Conservation (phyloP, 2,113 vertebrate species). For the Empidonax alnorum region DNA sequence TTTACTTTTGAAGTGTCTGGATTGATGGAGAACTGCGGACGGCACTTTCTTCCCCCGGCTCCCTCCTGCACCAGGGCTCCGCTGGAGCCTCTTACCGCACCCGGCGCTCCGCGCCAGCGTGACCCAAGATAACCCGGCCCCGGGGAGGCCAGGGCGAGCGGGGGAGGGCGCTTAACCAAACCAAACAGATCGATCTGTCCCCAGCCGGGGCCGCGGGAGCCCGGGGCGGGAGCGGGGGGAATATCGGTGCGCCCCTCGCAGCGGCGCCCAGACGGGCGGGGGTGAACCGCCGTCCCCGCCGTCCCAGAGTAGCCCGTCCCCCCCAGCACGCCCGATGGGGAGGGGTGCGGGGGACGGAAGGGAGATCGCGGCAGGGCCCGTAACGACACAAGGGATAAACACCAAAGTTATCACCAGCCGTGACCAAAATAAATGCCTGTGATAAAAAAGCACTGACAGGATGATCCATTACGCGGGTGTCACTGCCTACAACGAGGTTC, state of each 20-base stretch:
- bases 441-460: conserved; percentile 68
- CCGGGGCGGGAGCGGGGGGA: background rate
- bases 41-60: background rate
- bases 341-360: background rate
- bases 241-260: background rate
- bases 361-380: conserved; percentile 6
- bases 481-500: conserved; percentile 67
- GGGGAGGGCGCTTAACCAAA: background rate
- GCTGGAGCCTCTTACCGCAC: conserved; percentile 17
- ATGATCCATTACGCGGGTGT: conserved; percentile 71
- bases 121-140: conserved; percentile 58
- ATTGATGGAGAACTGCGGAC: conserved; percentile 15
- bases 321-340: background rate
- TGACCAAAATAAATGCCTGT: conserved; percentile 71
- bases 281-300: background rate
- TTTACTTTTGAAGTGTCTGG: conserved; percentile 58
- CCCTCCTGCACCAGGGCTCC: background rate
- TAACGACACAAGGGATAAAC: conserved; percentile 54
- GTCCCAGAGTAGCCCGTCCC: accelerated
- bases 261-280: background rate
- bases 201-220: background rate
- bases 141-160: background rate
- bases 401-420: conserved; percentile 67
- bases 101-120: conserved; percentile 1
- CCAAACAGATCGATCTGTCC: background rate